Evolutionary conservation across 2,113 vertebrate species (phyloP).

Genomic region (Cyprinodon variegatus): DNA sequence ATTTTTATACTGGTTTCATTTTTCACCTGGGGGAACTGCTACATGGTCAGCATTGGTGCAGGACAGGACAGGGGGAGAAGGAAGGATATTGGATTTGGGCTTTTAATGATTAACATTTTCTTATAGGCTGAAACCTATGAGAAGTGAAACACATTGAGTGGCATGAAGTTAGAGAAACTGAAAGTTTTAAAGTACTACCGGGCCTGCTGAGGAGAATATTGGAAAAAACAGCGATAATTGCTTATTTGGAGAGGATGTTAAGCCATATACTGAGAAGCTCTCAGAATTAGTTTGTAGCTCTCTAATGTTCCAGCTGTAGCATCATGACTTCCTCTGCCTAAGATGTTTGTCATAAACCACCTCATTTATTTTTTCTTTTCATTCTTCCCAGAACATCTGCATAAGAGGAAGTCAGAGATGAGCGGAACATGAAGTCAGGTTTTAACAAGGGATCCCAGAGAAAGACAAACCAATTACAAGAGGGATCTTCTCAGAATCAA

Average conservation of each 20-base stretch:
- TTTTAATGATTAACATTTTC: slow-evolving; percentile 16
- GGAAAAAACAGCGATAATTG: not conserved
- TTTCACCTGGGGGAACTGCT: slow-evolving; percentile 1
- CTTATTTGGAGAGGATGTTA: not conserved
- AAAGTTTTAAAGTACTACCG: slow-evolving; percentile 2
- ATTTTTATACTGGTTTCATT: not conserved
- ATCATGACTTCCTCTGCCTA: slow-evolving; percentile 1
- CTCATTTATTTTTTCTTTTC: slow-evolving; percentile 3
- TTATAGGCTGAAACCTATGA: not conserved
- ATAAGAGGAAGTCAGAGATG: not conserved
- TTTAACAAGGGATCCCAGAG: slow-evolving; percentile 1
- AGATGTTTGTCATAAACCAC: slow-evolving; percentile 12
- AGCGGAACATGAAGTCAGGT: not conserved
- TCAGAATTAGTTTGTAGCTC: slow-evolving; percentile 7
- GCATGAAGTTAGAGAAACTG: not conserved
- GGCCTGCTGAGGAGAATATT: not conserved
- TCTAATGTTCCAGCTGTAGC: not conserved
- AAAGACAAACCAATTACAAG: slow-evolving; percentile 22
- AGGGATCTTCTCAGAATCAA: slow-evolving; percentile 19
- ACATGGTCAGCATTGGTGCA: slow-evolving; percentile 3
- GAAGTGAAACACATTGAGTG: not conserved
- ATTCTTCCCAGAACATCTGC: not conserved
- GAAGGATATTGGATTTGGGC: slow-evolving; percentile 2
- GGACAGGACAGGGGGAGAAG: not conserved
- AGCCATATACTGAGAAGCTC: slow-evolving; percentile 1